phyloP scores from a whole-genome alignment of 2,113 vertebrate species.

The Globicephala melas region DNA sequence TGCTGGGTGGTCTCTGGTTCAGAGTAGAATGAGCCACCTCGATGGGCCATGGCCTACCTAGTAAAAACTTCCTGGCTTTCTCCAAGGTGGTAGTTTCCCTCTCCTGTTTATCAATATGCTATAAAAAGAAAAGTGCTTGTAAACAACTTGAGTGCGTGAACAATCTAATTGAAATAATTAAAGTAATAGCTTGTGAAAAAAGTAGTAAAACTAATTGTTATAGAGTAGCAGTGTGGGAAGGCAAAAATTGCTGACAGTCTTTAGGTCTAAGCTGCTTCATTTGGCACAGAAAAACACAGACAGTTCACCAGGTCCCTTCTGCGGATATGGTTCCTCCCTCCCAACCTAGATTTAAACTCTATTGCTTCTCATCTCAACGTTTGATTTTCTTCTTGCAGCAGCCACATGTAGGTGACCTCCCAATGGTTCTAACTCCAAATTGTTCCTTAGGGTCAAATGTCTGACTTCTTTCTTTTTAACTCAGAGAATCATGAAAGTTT shows the following conservation, averaged over 20 bases:
- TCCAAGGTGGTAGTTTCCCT: constrained; percentile 39
- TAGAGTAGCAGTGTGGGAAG: constrained; percentile 49
- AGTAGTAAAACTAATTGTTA: constrained; percentile 69
- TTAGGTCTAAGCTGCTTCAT: constrained; percentile 2
- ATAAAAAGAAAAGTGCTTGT: constrained; percentile 57
- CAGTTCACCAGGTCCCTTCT: background rate
- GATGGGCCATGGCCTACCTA: background rate
- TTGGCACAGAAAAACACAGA: background rate
- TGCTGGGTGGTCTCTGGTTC: background rate
- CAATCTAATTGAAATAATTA: constrained; percentile 76
- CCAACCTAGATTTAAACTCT: background rate
- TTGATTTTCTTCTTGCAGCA: constrained; percentile 6
- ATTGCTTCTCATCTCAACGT: background rate
- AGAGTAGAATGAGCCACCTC: background rate
- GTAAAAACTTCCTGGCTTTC: background rate
- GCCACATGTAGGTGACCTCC: background rate
- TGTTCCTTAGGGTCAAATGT: background rate
- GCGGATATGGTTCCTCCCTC: background rate
- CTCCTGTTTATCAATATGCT: constrained; percentile 46
- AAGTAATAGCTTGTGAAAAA: constrained; percentile 68
- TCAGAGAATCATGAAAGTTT: background rate
- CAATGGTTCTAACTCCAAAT: background rate
- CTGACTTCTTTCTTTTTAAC: background rate
- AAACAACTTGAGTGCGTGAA: constrained; percentile 54
- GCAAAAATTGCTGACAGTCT: constrained; percentile 58